phyloP scores from a whole-genome alignment of 1,140 invertebrate genomes.

The Palaemon carinicauda region DNA sequence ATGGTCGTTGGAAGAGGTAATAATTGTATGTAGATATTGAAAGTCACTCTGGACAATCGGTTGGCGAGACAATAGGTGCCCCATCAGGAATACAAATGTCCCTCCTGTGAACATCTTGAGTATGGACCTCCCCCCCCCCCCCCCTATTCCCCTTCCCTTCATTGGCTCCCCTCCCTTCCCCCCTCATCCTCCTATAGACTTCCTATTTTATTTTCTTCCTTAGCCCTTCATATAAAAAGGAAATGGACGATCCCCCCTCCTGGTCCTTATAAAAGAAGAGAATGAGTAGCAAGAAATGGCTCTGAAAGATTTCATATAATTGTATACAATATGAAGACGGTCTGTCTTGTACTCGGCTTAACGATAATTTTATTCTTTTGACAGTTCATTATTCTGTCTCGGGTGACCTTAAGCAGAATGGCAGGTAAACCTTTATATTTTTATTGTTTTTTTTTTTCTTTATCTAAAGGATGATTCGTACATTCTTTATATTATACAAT shows the following conservation, averaged over 20 bases:
- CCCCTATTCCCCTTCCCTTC: background rate
- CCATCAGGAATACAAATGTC: constrained; percentile 6
- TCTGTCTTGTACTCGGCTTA: no score
- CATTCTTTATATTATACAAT: no score
- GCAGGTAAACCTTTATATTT: no score
- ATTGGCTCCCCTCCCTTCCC: background rate
- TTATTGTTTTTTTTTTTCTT: no score
- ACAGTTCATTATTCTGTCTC: no score
- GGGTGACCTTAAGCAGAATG: no score
- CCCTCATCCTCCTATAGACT: background rate
- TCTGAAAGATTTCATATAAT: no score
- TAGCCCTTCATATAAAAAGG: background rate
- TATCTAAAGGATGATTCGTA: no score
- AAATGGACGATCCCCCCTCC: background rate
- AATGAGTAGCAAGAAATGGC: no score
- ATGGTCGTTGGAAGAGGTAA: background rate
- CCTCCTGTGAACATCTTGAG: background rate
- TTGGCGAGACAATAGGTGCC: background rate
- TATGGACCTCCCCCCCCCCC: no score
- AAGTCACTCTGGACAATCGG: constrained; percentile 5
- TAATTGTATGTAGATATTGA: constrained; percentile 7
- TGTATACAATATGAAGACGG: no score
- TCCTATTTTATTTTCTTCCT: background rate
- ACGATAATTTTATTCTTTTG: no score
- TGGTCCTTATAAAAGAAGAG: background rate